Base-by-base conservation (phyloP, 2,888 invertebrate genomes). In the Drosophila paracracens region DNA sequence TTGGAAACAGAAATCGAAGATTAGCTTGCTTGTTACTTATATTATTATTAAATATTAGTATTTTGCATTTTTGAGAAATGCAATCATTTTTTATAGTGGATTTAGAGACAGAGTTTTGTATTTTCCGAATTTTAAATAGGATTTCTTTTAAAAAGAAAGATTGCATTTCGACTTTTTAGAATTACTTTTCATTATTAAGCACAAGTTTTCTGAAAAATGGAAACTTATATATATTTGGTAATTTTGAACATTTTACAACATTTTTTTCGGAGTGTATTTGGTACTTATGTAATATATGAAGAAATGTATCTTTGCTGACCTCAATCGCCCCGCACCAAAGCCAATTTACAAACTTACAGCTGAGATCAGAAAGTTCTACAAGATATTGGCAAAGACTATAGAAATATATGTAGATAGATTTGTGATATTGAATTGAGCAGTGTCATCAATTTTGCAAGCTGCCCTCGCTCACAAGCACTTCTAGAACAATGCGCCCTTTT, bases 331-430 rank as follows among this genome's bases (percentile, higher is more conserved):
- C 56, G 29, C 58, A 56, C 33, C 58, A 59, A 40, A 33, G 57
- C 18, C 48, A 74, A 70, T 76, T 60, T 48, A 64, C 51, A 56
- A 16, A 60, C 52, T 43, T 52, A 52, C 51, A 64, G 21, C 21
- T 35, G 13, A 52, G 70, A 56, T 63, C 70, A 70, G 25, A 63
- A 59, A 51, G 70, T n/a, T n/a, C 2, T 48, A 18, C 21, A 21
- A 21, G 21, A 13, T 21, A 11, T 43, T 43, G 21, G 2, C 11
- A 21, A 43, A 6, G 5, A 11, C 40, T 5, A 11, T 8, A 18
- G 18, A 38, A 38, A 38, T 36, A 36, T 36, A 6, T 11, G 11
- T 5, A 1, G 2, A 5, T 11, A 11, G 43, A 21, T 11, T 21
- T 11, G 10, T 4, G 10, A 27, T 18, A 5, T 38, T 48, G 29